phyloP scores from a whole-genome alignment of 2,888 invertebrate species.

The Biston stratarius region DNA sequence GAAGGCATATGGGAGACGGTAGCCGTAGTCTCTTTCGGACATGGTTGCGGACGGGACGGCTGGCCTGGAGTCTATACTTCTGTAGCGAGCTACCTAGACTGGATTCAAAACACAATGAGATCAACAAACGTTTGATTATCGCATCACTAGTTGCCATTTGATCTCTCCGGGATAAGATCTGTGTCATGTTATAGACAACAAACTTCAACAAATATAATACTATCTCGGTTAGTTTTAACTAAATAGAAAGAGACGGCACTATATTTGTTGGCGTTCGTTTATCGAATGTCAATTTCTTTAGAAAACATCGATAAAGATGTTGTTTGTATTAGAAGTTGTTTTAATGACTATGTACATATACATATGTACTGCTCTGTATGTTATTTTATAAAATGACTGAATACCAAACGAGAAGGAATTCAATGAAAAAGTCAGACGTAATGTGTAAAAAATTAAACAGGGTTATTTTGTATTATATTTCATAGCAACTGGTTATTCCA shows the following conservation, averaged over 20 bases:
- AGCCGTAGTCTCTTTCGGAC: slow-evolving; percentile 90
- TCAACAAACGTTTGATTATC: slow-evolving; percentile 59
- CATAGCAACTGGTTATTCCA: no score
- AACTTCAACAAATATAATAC: no score
- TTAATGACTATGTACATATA: not conserved
- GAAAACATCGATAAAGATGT: slow-evolving; percentile 14
- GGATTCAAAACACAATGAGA: slow-evolving; percentile 83
- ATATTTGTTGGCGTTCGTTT: no score
- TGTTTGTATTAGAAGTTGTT: slow-evolving; percentile 8
- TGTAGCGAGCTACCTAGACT: slow-evolving; percentile 86
- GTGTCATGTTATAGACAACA: slow-evolving; percentile 5
- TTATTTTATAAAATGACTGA: not conserved
- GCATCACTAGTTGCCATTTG: slow-evolving; percentile 20
- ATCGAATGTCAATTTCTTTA: slow-evolving; percentile 20
- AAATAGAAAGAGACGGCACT: no score
- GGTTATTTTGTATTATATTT: no score
- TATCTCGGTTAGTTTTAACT: no score
- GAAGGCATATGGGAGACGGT: slow-evolving; percentile 85
- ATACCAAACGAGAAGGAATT: not conserved
- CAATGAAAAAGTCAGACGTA: no score
- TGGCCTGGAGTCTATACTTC: slow-evolving; percentile 90
- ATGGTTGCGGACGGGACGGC: slow-evolving; percentile 88
- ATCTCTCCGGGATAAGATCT: slow-evolving; percentile 25
- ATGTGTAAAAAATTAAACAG: no score
- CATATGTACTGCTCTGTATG: not conserved